phyloP scores from a whole-genome alignment of 2,888 invertebrate genomes.

The Stenoptilia bipunctidactyla region DNA sequence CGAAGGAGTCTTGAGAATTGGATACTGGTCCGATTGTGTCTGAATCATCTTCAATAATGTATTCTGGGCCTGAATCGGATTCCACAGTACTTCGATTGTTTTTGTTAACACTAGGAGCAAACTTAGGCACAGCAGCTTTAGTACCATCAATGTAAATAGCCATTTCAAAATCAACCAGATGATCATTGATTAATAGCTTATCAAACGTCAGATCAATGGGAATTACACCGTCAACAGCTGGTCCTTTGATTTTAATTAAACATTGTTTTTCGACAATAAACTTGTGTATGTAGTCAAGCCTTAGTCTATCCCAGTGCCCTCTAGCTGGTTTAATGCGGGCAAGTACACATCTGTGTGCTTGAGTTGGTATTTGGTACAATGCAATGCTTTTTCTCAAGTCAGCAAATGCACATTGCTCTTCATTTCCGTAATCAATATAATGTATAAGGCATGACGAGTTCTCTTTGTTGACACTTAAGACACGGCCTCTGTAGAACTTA shows the following conservation, averaged over 20 bases:
- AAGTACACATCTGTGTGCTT: constrained; percentile 74
- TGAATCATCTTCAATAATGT: constrained; percentile 33
- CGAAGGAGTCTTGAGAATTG: constrained; percentile 25
- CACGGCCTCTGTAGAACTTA: constrained; percentile 78
- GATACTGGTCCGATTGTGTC: constrained; percentile 18
- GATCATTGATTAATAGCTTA: constrained; percentile 53
- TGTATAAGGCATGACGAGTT: constrained; percentile 61
- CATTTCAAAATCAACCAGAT: constrained; percentile 56
- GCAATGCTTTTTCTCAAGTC: constrained; percentile 74
- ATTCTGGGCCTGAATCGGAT: constrained; percentile 40
- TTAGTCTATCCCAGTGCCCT: constrained; percentile 54
- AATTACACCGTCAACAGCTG: constrained; percentile 30
- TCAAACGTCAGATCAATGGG: constrained; percentile 46
- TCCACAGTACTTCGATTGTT: constrained; percentile 18
- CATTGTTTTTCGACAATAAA: constrained; percentile 71
- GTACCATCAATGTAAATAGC: constrained; percentile 42
- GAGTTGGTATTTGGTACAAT: constrained; percentile 75
- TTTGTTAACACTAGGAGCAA: constrained; percentile 17
- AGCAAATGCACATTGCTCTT: constrained; percentile 71
- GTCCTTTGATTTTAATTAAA: constrained; percentile 51
- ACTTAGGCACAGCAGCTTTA: constrained; percentile 34
- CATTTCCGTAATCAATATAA: constrained; percentile 89
- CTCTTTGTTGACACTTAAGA: constrained; percentile 53
- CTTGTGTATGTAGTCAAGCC: constrained; percentile 74
- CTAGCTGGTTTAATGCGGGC: constrained; percentile 34